phyloP scores from a whole-genome alignment of 1,140 invertebrate genomes.

The Tribolium castaneum region DNA sequence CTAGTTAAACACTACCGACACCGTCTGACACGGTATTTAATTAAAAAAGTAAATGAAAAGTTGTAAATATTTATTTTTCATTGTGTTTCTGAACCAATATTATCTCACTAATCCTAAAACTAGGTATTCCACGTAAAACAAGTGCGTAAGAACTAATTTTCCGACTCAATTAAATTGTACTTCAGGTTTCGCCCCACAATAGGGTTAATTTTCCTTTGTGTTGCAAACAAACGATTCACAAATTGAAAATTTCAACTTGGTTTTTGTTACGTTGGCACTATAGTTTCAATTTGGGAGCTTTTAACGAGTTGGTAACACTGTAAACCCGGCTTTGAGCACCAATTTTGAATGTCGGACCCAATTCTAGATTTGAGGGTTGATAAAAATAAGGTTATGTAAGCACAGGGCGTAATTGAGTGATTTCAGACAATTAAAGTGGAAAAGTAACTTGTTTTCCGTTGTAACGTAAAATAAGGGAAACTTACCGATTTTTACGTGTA shows the following conservation, averaged over 20 bases:
- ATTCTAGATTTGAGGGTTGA: no score
- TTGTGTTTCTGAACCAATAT: no score
- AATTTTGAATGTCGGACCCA: no score
- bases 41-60: no score
- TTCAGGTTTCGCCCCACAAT: neutral
- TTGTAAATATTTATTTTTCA: no score
- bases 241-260: neutral
- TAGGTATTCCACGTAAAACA: neutral
- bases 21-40: no score
- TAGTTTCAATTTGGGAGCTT: no score
- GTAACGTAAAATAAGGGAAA: neutral
- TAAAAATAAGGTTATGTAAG: neutral
- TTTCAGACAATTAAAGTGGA: neutral
- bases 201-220: neutral
- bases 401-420: neutral
- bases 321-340: no score
- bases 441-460: no score
- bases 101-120: no score
- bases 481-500: neutral
- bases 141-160: neutral
- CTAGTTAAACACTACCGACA: neutral
- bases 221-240: neutral
- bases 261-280: neutral
- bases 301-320: neutral
- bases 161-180: neutral